Evolutionary conservation across 2,888 invertebrate species (phyloP), one percentile per base, ranked within the genome.

Genomic region (Scaptomyza cyrtandrae): DNA sequence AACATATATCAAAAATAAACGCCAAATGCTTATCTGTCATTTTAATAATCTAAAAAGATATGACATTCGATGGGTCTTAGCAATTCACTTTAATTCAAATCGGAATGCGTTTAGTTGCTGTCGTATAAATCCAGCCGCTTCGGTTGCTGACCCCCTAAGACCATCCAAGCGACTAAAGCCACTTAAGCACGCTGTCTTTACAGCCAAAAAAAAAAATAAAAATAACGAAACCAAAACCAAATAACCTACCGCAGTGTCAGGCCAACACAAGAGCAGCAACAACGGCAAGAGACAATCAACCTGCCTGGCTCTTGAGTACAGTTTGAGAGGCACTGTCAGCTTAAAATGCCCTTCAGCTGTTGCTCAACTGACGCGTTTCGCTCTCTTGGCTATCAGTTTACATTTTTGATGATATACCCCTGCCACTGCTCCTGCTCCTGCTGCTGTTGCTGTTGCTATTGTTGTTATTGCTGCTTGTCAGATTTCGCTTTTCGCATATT

Each of bases 241-340:
- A 85, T 71, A 78, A 81, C 83, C 88, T 83, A 83, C 83, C 83
- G 88, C 87, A 87, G 87, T 75, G 62, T 49, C 59, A 67, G 61
- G 14, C 39, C 46, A 67, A 45, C 48, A 78, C 24, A 58, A 27
- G 44, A 55, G 61, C 52, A 59, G 55, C 29, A 52, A 75, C 44
- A 53, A 24, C 31, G 52, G 41, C 43, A 48, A 52, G 44, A 50
- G 33, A 62, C 77, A 74, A 58, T 58, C 67, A 66, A 77, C 49
- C 72, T 66, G 77, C 6, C 61, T 53, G 64, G 43, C 60, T 52
- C 61, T 81, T 78, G 54, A 70, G 60, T 27, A 83, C 70, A 86
- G 80, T 86, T 85, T 83, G 75, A 86, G 60, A 78, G 78, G 19
- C 71, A 76, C 48, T 76, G 76, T 65, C 75, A 71, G 66, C 65